Conservation (phyloP, 2,888 invertebrate species). For the Agrotis segetum region DNA sequence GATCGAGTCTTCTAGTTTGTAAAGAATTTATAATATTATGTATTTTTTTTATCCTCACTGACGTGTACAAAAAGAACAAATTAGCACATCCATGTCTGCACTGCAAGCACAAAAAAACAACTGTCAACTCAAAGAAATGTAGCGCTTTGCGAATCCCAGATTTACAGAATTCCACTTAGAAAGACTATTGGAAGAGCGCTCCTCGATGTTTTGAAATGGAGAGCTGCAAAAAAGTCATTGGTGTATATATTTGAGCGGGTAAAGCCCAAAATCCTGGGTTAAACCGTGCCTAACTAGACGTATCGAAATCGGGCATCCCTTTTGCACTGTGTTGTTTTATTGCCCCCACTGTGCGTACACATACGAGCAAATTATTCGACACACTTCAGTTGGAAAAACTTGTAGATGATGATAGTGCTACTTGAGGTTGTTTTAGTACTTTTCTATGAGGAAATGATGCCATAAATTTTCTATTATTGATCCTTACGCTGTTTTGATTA, state of each 20-base stretch:
- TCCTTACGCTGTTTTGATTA: slow-evolving; percentile 52
- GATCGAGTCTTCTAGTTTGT: background rate
- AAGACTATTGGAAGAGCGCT: slow-evolving; percentile 42
- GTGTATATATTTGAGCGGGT: slow-evolving; percentile 50
- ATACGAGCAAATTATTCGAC: slow-evolving; percentile 74
- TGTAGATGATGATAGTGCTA: slow-evolving; percentile 46
- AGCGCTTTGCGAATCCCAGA: slow-evolving; percentile 31
- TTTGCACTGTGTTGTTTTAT: slow-evolving; percentile 75
- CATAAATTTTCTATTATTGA: slow-evolving; percentile 61
- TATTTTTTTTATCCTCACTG: background rate
- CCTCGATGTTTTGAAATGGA: slow-evolving; percentile 59
- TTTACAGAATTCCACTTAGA: slow-evolving; percentile 44
- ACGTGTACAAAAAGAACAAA: slow-evolving; percentile 16
- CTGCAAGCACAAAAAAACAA: background rate
- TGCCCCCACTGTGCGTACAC: slow-evolving; percentile 72
- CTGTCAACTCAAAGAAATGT: slow-evolving; percentile 9
- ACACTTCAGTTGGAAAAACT: slow-evolving; percentile 50
- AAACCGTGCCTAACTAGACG: slow-evolving; percentile 69
- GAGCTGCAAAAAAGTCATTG: slow-evolving; percentile 59
- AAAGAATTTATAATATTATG: no score
- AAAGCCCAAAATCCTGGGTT: slow-evolving; percentile 67
- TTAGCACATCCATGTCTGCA: slow-evolving; percentile 5
- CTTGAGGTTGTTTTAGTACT: slow-evolving; percentile 52
- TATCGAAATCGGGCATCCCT: slow-evolving; percentile 66
- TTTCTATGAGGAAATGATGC: slow-evolving; percentile 46